Conservation (phyloP, 2,888 invertebrate genomes). For the Volucella zonaria region DNA sequence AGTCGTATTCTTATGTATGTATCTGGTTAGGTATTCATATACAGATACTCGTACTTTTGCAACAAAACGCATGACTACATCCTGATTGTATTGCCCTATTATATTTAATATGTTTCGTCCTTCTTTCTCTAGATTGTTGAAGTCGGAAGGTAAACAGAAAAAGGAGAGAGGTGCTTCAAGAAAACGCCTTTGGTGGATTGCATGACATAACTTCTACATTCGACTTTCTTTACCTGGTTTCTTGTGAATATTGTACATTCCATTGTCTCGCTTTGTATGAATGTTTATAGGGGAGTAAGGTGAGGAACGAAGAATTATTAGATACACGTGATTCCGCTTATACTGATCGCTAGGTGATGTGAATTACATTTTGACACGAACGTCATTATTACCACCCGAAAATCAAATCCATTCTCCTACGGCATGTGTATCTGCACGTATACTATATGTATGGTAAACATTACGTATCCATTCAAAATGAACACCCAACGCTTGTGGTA, state of each 20-base stretch:
- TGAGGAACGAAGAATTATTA: slow-evolving; percentile 34
- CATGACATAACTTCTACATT: slow-evolving; percentile 1
- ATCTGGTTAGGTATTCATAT: background rate
- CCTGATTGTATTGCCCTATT: background rate
- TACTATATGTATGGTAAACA: background rate
- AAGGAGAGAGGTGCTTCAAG: background rate
- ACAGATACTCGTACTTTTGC: background rate
- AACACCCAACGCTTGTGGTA: background rate
- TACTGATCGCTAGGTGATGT: slow-evolving; percentile 32
- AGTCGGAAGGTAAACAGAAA: too few species aligned
- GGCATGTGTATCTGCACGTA: background rate
- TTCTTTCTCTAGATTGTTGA: background rate
- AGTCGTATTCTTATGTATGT: too few species aligned
- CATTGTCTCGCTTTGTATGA: background rate
- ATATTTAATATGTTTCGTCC: background rate
- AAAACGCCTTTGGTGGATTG: slow-evolving; percentile 1
- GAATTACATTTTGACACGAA: slow-evolving; percentile 62
- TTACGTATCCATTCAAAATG: background rate
- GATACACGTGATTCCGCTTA: slow-evolving; percentile 59
- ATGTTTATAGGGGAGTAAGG: background rate
- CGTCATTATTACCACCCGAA: slow-evolving; percentile 38
- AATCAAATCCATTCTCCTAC: background rate
- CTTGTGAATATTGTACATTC: slow-evolving; percentile 12
- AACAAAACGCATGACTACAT: background rate
- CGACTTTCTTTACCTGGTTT: slow-evolving; percentile 21